Percentiles rank a stretch among this genome's conserved stretches.
These are phyloP conservation scores for Metellina segmentata DNA, from an alignment of 2,888 invertebrate genomes.

Conservation along the genomic window DNA sequence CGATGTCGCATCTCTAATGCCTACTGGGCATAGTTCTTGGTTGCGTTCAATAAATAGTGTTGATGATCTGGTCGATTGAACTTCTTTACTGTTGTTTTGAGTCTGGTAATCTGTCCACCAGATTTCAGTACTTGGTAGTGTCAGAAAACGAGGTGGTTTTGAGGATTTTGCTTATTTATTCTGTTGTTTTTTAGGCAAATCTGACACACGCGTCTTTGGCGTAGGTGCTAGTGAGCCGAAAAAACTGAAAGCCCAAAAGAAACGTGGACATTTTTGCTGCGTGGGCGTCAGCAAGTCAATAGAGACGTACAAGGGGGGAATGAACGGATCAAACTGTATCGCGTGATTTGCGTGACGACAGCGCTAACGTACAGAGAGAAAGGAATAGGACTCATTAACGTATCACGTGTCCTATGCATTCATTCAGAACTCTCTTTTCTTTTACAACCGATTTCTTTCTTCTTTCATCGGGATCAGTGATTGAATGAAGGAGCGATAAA, in stretches of 20 bases:
- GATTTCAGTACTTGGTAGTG: too few species aligned
- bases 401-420: slow-evolving; percentile 35
- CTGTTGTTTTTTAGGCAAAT: too few species aligned
- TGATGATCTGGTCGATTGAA: too few species aligned
- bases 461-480: slow-evolving; percentile 13
- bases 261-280: neutral
- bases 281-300: neutral
- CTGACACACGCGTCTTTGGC: too few species aligned
- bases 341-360: slow-evolving; percentile 33
- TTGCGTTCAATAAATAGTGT: too few species aligned
- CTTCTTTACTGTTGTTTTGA: too few species aligned
- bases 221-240: neutral
- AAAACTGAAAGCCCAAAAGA: neutral
- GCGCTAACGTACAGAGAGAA: slow-evolving; percentile 5
- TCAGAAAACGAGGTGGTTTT: too few species aligned
- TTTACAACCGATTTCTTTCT: neutral
- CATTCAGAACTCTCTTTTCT: slow-evolving; percentile 15
- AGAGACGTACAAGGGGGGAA: neutral
- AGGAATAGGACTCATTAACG: slow-evolving; percentile 34
- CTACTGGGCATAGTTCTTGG: too few species aligned
- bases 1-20: too few species aligned
- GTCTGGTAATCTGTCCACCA: too few species aligned
- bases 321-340: slow-evolving; percentile 9
- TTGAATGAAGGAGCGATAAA: slow-evolving; percentile 28
- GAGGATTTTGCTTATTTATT: too few species aligned